Conservation (phyloP, 2,113 vertebrate species). For the Erythrolamprus reginae region DNA sequence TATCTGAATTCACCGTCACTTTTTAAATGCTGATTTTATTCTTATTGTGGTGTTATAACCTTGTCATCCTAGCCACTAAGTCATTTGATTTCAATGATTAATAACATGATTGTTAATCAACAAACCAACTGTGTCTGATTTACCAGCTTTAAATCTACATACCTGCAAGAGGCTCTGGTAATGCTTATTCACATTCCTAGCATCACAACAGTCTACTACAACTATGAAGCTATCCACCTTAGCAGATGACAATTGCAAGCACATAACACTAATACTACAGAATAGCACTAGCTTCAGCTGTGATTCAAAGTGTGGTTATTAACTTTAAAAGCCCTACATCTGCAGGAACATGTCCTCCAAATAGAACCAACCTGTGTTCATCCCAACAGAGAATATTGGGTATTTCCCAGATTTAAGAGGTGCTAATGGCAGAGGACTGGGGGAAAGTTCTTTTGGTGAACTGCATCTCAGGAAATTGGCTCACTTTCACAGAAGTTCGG, state of each 20-base stretch:
- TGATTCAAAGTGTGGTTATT: background rate
- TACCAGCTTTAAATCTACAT: background rate
- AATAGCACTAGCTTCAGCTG: background rate
- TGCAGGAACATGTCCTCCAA: background rate
- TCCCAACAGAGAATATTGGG: background rate
- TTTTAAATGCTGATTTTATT: background rate
- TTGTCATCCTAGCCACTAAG: background rate
- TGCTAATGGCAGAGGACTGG: background rate
- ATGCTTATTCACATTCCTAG: background rate
- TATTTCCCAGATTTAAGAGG: background rate
- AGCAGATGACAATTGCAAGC: background rate
- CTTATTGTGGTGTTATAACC: background rate
- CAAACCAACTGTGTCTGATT: background rate
- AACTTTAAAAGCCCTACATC: background rate
- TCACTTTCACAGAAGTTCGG: background rate
- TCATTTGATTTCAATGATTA: background rate
- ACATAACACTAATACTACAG: background rate
- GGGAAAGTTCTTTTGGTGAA: background rate
- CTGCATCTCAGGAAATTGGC: background rate
- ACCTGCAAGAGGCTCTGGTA: background rate
- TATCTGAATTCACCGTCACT: background rate
- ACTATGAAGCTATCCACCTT: background rate
- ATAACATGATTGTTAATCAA: background rate
- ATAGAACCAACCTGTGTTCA: background rate
- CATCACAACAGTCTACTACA: background rate